phyloP scores from a whole-genome alignment of 2,113 vertebrate species.

The Cochlearius cochlearius region DNA sequence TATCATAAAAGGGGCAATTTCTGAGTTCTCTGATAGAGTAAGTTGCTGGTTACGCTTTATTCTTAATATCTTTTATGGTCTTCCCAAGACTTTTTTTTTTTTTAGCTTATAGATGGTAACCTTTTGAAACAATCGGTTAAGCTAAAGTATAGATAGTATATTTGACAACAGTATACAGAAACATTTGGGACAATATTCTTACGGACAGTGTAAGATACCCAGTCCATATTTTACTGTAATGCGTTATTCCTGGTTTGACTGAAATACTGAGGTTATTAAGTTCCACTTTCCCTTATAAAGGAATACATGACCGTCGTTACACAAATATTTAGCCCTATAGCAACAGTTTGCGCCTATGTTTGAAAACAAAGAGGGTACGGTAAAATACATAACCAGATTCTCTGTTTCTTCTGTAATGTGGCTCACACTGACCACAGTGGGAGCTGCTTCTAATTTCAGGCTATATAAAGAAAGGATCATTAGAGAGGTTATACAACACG shows the following conservation, averaged over 20 bases:
- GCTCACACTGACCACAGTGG: constrained; percentile 9
- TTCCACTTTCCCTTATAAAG: not conserved
- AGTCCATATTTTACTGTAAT: not conserved
- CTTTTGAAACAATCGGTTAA: not conserved
- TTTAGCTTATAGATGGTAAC: not conserved
- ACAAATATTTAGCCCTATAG: constrained; percentile 29
- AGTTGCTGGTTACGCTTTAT: not conserved
- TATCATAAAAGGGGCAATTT: constrained; percentile 9
- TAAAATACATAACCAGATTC: not conserved
- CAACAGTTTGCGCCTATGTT: not conserved
- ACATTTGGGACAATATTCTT: not conserved
- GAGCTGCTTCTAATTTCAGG: not conserved
- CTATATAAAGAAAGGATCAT: not conserved
- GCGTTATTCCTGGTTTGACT: not conserved
- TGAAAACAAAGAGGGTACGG: not conserved
- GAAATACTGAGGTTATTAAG: not conserved
- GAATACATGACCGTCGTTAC: not conserved
- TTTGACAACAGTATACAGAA: not conserved
- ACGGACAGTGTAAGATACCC: not conserved
- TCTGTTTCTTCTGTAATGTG: not conserved
- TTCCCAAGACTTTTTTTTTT: not conserved
- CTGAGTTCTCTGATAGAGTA: not conserved
- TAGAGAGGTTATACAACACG: not conserved
- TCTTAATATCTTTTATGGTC: not conserved
- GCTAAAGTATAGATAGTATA: not conserved